Evolutionary conservation across 2,113 vertebrate species (phyloP), one percentile per base, ranked within the genome.

Genomic region (Lepisosteus oculatus): DNA sequence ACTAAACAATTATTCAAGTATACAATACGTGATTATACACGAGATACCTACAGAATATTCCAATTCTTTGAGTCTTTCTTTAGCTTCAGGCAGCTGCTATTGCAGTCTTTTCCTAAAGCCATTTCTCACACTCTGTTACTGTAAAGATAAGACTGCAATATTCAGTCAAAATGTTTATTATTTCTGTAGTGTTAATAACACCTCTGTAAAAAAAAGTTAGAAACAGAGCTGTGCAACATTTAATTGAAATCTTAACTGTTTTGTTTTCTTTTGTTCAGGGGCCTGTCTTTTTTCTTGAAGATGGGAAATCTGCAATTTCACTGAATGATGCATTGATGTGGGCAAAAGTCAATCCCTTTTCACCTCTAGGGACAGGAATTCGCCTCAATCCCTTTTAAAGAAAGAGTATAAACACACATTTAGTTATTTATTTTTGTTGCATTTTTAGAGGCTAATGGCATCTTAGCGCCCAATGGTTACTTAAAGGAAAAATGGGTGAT

Each of bases 281-380:
- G 59, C 95, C 97, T 0, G 94, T 95, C 61, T 98, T 93, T 86
- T 89, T 98, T 74, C 93, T 99, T 61, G 97, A 99, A 85, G 97
- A 99, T 13, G 94, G 95, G 56, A 98, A 98, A 81, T 99, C 97
- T 0, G 86, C 93, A 0, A 86, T 99, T 84, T 97, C 97, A 1
- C 83, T 98, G 68, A 99, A 98, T 5, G 97, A 98, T 68, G 97
- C 97, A 61, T 79, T 99, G 75, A 99, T 99, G 97, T 99, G 97
- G 97, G 95, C 96, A 43, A 99, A 99, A 79, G 97, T 98, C 75
- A 99, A 99, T 80, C 95, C 96, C 3, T 99, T 98, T 82, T 99
- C 97, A 67, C 97, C 97, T 0, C 84, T 99, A 77, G 97, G 97
- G 72, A 99, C 97, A 13, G 97, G 97, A 76, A 83, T 98, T 74